phyloP scores from a whole-genome alignment of 2,797 vertebrate species.

The Gephyroberyx darwinii region DNA sequence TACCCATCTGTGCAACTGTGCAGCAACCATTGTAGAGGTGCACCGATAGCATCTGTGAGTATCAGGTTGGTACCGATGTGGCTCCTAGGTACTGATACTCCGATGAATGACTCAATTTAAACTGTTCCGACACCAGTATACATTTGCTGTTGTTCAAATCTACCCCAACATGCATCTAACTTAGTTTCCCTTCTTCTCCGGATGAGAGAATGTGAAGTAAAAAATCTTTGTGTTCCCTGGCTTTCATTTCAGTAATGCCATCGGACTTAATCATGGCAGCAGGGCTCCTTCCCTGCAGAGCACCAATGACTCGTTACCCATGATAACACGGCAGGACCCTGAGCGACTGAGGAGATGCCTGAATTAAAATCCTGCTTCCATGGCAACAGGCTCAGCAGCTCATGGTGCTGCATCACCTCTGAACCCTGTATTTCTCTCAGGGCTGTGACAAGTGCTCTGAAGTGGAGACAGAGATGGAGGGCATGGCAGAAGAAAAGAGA shows the following conservation, averaged over 20 bases:
- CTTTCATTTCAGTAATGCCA: constrained; percentile 72
- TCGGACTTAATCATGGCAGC: constrained; percentile 73
- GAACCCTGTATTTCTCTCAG: constrained; percentile 78
- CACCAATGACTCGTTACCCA: constrained; percentile 78
- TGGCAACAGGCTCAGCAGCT: constrained; percentile 77
- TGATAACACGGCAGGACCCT: constrained; percentile 80
- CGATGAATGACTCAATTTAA: no score
- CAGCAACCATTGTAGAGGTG: no score
- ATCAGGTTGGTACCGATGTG: no score
- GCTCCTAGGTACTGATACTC: no score
- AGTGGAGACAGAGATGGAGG: constrained; percentile 65
- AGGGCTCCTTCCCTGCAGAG: constrained; percentile 71
- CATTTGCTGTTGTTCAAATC: background rate
- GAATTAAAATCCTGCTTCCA: constrained; percentile 80
- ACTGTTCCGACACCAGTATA: no score
- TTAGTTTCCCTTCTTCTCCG: constrained; percentile 42
- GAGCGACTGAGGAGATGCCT: constrained; percentile 76
- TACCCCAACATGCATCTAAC: constrained; percentile 36
- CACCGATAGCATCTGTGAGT: no score
- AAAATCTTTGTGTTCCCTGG: constrained; percentile 59
- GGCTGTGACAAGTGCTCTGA: constrained; percentile 74
- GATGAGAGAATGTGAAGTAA: constrained; percentile 56
- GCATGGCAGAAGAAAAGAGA: constrained; percentile 47
- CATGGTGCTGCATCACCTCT: constrained; percentile 76
- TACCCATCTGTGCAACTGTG: no score